Base-by-base conservation (phyloP, 1,140 invertebrate genomes). In the Stenopsyche tienmushanensis region DNA sequence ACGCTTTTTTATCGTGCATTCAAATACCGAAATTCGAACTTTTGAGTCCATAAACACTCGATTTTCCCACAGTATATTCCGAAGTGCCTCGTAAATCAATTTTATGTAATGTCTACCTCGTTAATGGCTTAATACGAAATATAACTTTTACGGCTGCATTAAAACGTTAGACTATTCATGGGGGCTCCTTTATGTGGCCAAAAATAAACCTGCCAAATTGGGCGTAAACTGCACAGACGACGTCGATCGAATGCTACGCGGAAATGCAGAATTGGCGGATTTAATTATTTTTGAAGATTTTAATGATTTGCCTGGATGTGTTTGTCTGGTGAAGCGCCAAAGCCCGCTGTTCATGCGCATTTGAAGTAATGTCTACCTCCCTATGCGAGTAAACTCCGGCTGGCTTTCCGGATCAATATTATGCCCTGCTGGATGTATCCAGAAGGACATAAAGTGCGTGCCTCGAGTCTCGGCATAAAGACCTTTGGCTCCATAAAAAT, bases 351-450 rank as follows among this genome's bases (percentile, higher is more conserved):
- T 58, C 64, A 66, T 69, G 67, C 67, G 67, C 67, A 66, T 60
- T 69, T 57, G 44, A 20, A 53, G 42, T 63, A 41, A 59, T 64
- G 53, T 62, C 47, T 64, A 39, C 44, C 54, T 17, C 15, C 21
- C 13, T 44, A 58, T 42, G 41, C 21, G 26, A 15, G 23, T 29
- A 42, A 52, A 23, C 23, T 62, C 41, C 9, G 54, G 62, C 50
- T 47, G 62, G 62, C 65, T 66, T 66, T 63, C 65, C 65, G 68
- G 68, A 70, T 70, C 68, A 70, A 70, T 70, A 70, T 70, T 64
- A 66, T 63, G 55, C 63, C 23, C 52, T 17, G 62, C 34, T 24
- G 34, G 52, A 39, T 47, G 47, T 23, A 58, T 29, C 64, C 63
- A 65, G 55, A 66, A 66, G 54, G 62, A 39, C 68, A 41, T 64